Evolutionary conservation across 2,797 vertebrate genomes (phyloP).

Genomic region (Myotis vivesi): DNA sequence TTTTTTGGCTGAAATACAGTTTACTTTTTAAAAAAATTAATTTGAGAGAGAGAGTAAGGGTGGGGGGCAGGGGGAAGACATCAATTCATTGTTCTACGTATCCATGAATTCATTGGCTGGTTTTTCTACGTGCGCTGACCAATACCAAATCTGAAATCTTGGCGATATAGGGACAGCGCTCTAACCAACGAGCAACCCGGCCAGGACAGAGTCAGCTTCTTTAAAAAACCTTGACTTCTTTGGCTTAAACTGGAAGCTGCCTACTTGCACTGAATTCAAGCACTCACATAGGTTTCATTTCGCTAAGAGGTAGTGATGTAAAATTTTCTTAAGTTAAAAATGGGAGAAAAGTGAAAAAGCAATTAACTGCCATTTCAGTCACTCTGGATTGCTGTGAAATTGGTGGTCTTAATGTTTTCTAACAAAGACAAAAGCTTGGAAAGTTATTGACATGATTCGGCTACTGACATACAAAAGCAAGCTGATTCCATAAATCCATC

Average conservation of each 20-base stretch:
- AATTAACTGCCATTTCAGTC: neutral
- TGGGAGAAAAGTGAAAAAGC: neutral
- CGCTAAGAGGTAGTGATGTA: neutral
- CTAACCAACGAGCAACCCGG: neutral
- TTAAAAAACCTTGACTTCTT: neutral
- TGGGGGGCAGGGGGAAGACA: neutral
- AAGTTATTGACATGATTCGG: constrained; percentile 38
- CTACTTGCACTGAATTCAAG: neutral
- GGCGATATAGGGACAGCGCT: neutral
- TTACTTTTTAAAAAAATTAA: neutral
- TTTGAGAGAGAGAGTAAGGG: neutral
- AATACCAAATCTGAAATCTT: neutral
- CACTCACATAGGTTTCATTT: neutral
- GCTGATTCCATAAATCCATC: neutral
- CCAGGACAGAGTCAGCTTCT: neutral
- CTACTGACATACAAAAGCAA: neutral
- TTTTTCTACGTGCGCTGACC: neutral
- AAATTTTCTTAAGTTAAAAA: neutral
- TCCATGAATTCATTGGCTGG: neutral
- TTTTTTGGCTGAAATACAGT: neutral
- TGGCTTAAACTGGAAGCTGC: neutral
- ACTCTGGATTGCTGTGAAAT: neutral
- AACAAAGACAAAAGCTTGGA: neutral
- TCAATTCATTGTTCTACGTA: neutral
- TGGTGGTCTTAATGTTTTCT: neutral